Conservation (phyloP, 2,113 vertebrate species). For the Oncorhynchus clarkii region DNA sequence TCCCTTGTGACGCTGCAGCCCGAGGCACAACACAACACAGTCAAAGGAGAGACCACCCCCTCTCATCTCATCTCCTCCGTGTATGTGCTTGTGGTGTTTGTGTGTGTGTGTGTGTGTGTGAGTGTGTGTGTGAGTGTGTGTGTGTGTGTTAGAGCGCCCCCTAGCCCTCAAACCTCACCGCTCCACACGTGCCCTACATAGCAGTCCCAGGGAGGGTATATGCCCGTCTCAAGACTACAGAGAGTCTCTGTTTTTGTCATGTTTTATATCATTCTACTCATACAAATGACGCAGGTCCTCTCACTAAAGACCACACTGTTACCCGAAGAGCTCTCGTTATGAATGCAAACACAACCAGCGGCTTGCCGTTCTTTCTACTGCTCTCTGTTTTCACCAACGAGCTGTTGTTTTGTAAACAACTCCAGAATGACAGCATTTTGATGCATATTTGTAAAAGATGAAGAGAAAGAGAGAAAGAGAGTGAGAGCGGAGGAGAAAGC, state of each 20-base stretch:
- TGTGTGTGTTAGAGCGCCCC: constrained; percentile 60
- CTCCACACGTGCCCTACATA: constrained; percentile 75
- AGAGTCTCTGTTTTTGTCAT: no score
- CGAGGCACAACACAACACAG: constrained; percentile 58
- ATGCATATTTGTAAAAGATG: constrained; percentile 43
- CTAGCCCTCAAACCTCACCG: constrained; percentile 61
- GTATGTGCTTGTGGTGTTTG: constrained; percentile 6
- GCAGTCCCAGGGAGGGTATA: constrained; percentile 73
- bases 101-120: not conserved
- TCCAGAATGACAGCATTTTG: constrained; percentile 45
- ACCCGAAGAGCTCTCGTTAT: constrained; percentile 66
- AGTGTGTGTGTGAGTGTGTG: not conserved
- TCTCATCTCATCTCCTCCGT: constrained; percentile 45
- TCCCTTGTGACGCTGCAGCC: constrained; percentile 66
- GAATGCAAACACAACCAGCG: constrained; percentile 50
- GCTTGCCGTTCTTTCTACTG: constrained; percentile 37
- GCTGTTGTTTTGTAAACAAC: constrained; percentile 58
- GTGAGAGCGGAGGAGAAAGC: not conserved
- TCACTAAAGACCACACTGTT: constrained; percentile 71
- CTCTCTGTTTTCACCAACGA: constrained; percentile 54
- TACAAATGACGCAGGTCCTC: constrained; percentile 72
- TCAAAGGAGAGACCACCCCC: constrained; percentile 58
- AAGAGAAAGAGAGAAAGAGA: constrained; percentile 19
- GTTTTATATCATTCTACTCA: constrained; percentile 28
- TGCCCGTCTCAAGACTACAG: no score